phyloP scores from a whole-genome alignment of 2,888 invertebrate species.

The Diachrysia chrysitis region DNA sequence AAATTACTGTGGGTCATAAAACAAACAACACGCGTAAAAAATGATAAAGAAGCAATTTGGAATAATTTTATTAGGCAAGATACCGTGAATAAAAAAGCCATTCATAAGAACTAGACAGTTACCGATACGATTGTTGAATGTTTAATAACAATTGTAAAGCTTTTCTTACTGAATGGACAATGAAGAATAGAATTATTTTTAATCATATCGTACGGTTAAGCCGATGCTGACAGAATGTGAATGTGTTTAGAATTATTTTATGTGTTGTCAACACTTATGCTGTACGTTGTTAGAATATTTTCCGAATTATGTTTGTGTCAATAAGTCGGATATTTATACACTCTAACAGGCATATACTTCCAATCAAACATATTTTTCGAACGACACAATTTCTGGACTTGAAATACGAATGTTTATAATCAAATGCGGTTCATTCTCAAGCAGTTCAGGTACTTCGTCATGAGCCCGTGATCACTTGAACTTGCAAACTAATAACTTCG shows the following conservation, averaged over 20 bases:
- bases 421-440: slow-evolving; percentile 28
- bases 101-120: slow-evolving; percentile 67
- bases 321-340: slow-evolving; percentile 23
- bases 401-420: slow-evolving; percentile 13
- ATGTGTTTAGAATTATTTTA: slow-evolving; percentile 21
- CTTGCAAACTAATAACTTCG: slow-evolving; percentile 56
- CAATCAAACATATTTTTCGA: neutral
- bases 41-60: slow-evolving; percentile 29
- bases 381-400: neutral
- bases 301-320: slow-evolving; percentile 14
- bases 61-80: slow-evolving; percentile 36
- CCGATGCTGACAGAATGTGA: slow-evolving; percentile 32
- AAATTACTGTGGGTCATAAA: neutral
- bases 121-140: slow-evolving; percentile 62
- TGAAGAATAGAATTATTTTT: slow-evolving; percentile 35
- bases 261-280: slow-evolving; percentile 5
- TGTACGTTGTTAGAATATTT: slow-evolving; percentile 17
- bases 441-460: neutral
- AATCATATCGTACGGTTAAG: slow-evolving; percentile 45
- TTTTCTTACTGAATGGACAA: slow-evolving; percentile 42
- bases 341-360: slow-evolving; percentile 8
- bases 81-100: slow-evolving; percentile 52
- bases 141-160: slow-evolving; percentile 43
- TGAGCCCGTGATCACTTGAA: slow-evolving; percentile 48
- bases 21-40: slow-evolving; percentile 17